Evolutionary conservation across 2,113 vertebrate species (phyloP).

Genomic region (Solenodon paradoxus): DNA sequence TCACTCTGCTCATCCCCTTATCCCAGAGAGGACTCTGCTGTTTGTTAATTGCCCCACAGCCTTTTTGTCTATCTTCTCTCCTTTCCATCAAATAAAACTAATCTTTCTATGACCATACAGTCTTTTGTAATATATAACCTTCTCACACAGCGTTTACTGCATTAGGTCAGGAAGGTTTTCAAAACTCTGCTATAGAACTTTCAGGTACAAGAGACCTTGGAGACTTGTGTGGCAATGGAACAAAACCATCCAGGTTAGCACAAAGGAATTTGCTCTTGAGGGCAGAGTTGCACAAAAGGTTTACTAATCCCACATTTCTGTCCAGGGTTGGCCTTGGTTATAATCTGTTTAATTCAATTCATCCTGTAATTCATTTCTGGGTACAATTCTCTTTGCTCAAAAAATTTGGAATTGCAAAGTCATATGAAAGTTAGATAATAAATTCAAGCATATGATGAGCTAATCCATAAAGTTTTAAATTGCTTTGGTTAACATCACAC

Average conservation of each 20-base stretch:
- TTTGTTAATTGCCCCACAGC: neutral
- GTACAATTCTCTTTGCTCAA: slow-evolving; percentile 39
- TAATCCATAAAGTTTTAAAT: slow-evolving; percentile 64
- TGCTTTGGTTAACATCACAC: slow-evolving; percentile 37
- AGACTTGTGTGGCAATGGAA: neutral
- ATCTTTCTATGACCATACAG: neutral
- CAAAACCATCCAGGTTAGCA: neutral
- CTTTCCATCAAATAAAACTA: slow-evolving; percentile 11
- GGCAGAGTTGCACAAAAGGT: neutral
- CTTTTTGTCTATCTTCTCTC: neutral
- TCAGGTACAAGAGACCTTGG: neutral
- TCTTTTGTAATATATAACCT: neutral
- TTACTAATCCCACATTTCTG: neutral
- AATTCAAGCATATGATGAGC: slow-evolving; percentile 35
- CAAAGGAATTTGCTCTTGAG: neutral
- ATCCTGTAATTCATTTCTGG: neutral
- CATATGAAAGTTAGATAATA: slow-evolving; percentile 55
- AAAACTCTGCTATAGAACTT: neutral
- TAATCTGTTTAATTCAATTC: slow-evolving; percentile 48
- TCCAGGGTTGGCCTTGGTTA: neutral
- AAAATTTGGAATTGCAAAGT: slow-evolving; percentile 43
- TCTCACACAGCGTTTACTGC: neutral
- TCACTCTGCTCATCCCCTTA: neutral
- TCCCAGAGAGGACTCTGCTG: neutral
- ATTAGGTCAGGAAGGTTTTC: neutral